Evolutionary conservation across 2,888 invertebrate genomes (phyloP).

Genomic region (Quadriops clusia): DNA sequence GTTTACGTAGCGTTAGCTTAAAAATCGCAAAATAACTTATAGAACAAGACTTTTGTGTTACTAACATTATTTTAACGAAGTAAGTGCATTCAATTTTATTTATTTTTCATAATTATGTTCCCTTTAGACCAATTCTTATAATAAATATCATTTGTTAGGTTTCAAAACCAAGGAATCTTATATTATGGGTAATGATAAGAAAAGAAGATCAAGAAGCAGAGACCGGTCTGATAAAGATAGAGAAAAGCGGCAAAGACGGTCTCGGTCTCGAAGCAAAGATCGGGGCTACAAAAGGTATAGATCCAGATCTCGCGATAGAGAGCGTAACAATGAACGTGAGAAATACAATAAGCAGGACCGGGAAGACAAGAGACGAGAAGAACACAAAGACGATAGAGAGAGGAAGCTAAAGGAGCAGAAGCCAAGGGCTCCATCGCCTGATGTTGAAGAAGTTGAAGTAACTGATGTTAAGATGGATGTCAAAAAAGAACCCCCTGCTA

Average conservation of each 20-base stretch:
- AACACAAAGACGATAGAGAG: slow-evolving; percentile 21
- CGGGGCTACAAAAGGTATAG: slow-evolving; percentile 26
- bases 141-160: too few relatives aligned
- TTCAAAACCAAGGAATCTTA: too few relatives aligned
- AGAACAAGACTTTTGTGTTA: too few relatives aligned
- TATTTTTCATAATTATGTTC: too few relatives aligned
- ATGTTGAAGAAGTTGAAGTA: slow-evolving; percentile 33
- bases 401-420: slow-evolving; percentile 25
- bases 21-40: too few relatives aligned
- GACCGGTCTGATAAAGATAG: slow-evolving; percentile 31
- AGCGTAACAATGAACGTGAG: slow-evolving; percentile 25
- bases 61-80: too few relatives aligned
- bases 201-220: slow-evolving; percentile 34
- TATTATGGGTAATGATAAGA: slow-evolving; percentile 33
- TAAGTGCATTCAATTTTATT: too few relatives aligned
- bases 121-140: too few relatives aligned
- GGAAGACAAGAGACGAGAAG: slow-evolving; percentile 16
- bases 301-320: slow-evolving; percentile 28
- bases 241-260: slow-evolving; percentile 28
- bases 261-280: slow-evolving; percentile 34
- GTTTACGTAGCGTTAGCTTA: too few relatives aligned
- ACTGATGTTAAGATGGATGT: slow-evolving; percentile 26
- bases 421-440: slow-evolving; percentile 31
- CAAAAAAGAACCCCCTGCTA: slow-evolving; percentile 29
- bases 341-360: slow-evolving; percentile 19